phyloP scores from a whole-genome alignment of 2,113 vertebrate genomes.

The Scomber scombrus region DNA sequence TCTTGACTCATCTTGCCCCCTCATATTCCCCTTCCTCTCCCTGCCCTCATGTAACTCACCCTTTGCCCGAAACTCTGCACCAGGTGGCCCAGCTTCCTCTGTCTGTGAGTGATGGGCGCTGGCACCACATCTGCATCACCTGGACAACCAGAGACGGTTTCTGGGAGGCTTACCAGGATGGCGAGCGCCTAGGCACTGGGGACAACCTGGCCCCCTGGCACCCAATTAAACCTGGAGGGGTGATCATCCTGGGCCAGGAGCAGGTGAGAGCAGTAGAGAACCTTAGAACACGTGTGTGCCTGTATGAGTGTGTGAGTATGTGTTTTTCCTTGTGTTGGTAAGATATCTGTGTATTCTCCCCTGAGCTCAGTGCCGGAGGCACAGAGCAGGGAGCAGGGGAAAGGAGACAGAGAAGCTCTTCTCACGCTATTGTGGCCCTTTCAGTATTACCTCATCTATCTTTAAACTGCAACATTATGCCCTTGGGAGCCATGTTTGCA shows the following conservation, averaged over 20 bases:
- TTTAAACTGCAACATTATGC: constrained; percentile 37
- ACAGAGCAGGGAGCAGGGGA: constrained; percentile 40
- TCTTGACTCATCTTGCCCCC: neutral
- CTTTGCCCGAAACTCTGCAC: neutral
- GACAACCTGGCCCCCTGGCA: constrained; percentile 99
- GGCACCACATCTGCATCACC: constrained; percentile 98
- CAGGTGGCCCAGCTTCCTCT: constrained; percentile 97
- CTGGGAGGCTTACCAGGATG: constrained; percentile 99
- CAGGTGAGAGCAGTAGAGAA: constrained; percentile 88
- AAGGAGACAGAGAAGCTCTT: constrained; percentile 55
- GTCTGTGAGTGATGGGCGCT: constrained; percentile 95
- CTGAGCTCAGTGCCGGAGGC: constrained; percentile 48
- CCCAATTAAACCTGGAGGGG: constrained; percentile 97
- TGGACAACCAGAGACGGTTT: constrained; percentile 98
- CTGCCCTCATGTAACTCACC: neutral
- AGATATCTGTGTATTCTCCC: constrained; percentile 47
- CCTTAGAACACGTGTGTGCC: constrained; percentile 2
- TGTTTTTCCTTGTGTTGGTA: constrained; percentile 28
- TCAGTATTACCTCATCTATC: constrained; percentile 55
- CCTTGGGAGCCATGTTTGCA: constrained; percentile 33
- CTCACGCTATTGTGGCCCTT: constrained; percentile 71
- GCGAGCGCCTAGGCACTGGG: constrained; percentile 94
- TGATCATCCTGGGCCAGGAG: constrained; percentile 97
- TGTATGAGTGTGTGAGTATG: constrained; percentile 18
- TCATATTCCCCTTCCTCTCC: neutral